Conservation (phyloP, 2,113 vertebrate species). For the Stegastes partitus region DNA sequence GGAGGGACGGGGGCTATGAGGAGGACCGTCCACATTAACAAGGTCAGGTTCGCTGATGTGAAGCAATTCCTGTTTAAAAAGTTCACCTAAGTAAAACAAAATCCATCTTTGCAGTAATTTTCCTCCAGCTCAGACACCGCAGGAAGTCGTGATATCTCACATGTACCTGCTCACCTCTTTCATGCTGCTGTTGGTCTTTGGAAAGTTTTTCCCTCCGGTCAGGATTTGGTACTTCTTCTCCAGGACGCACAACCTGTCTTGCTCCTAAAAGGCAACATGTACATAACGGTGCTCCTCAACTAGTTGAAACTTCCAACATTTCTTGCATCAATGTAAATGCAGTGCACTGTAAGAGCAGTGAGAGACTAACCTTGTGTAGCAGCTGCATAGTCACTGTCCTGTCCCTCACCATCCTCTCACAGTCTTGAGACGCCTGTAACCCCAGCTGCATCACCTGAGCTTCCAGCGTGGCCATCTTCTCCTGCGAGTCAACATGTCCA, state of each 20-base stretch:
- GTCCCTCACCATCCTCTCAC: conserved; percentile 88
- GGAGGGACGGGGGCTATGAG: conserved; percentile 79
- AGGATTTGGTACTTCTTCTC: conserved; percentile 89
- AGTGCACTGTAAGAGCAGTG: not conserved
- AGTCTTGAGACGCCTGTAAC: conserved; percentile 90
- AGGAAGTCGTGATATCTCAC: not conserved
- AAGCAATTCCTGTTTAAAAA: conserved; percentile 89
- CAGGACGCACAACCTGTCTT: conserved; percentile 88
- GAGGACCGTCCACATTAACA: conserved; percentile 81
- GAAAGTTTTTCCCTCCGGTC: conserved; percentile 88
- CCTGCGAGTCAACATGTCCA: conserved; percentile 79
- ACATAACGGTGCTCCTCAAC: not conserved
- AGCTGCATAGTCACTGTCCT: conserved; percentile 86
- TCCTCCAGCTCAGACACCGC: conserved; percentile 20
- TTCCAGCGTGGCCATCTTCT: conserved; percentile 90
- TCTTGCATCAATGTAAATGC: not conserved
- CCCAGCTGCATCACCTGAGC: conserved; percentile 91
- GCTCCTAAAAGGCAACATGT: conserved; percentile 85
- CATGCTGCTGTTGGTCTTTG: conserved; percentile 82
- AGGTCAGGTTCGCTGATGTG: conserved; percentile 90
- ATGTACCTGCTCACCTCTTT: conserved; percentile 88
- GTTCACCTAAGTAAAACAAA: conserved; percentile 53
- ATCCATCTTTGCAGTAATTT: conserved; percentile 17
- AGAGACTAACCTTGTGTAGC: conserved; percentile 89
- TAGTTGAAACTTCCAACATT: not conserved